Percentiles rank a stretch among this genome's conserved stretches.
Conservation (phyloP, 2,797 vertebrate genomes). For the Trachurus trachurus region DNA sequence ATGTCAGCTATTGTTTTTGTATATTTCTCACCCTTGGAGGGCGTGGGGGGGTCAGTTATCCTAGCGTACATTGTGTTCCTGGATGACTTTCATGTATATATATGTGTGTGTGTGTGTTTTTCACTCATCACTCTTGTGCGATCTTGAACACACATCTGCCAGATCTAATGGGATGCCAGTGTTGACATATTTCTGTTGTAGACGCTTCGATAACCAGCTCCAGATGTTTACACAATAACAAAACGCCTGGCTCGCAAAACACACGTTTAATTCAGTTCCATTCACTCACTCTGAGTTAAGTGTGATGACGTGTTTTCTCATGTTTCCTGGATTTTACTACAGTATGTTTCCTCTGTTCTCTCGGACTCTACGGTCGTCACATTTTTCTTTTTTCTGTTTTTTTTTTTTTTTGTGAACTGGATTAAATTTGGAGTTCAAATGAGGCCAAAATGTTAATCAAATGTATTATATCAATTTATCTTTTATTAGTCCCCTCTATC, state of each 20-base stretch:
- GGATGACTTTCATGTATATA: not conserved
- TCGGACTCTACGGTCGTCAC: no score
- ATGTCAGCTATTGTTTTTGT: conserved; percentile 22
- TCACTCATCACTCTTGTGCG: conserved; percentile 16
- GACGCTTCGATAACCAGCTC: conserved; percentile 51
- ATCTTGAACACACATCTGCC: conserved; percentile 30
- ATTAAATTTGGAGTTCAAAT: conserved; percentile 22
- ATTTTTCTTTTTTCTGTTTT: no score
- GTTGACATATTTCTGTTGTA: conserved; percentile 50
- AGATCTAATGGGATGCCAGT: conserved; percentile 40
- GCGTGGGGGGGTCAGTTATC: not conserved
- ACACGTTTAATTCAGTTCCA: no score
- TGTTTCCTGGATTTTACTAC: not conserved
- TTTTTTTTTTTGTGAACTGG: not conserved
- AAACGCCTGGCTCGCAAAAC: conserved; percentile 30
- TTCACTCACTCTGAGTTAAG: not conserved
- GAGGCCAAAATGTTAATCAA: conserved; percentile 2
- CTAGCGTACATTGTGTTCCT: not conserved
- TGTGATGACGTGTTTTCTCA: conserved; percentile 6
- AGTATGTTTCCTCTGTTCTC: not conserved
- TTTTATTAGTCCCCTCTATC: not conserved
- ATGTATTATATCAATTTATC: conserved; percentile 16
- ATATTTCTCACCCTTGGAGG: not conserved
- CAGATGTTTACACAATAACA: conserved; percentile 64
- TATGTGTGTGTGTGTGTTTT: not conserved